Percentiles rank a stretch among this genome's conserved stretches.
phyloP scores from a whole-genome alignment of 2,797 vertebrate genomes.

The Ciconia nigra region DNA sequence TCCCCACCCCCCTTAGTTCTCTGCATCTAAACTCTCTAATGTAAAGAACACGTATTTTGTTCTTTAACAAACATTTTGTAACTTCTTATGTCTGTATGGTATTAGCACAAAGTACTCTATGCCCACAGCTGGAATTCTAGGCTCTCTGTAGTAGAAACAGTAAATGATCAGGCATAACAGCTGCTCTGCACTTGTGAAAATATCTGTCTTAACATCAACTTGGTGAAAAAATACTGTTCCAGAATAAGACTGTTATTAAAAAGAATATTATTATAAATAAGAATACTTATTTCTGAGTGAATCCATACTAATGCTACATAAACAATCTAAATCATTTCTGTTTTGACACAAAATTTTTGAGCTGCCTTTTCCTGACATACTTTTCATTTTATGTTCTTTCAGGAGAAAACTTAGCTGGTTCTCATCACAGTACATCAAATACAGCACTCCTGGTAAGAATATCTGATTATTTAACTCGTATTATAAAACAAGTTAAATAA shows the following conservation, averaged over 20 bases:
- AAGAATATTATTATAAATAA: background rate
- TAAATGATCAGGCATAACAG: background rate
- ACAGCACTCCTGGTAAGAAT: conserved; percentile 11
- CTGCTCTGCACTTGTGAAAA: background rate
- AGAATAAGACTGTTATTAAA: background rate
- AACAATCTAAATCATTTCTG: background rate
- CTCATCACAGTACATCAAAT: background rate
- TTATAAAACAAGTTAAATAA: background rate
- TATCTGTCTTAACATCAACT: background rate
- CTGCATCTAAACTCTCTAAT: background rate
- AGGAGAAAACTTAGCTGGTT: background rate
- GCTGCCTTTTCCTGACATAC: background rate
- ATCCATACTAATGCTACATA: background rate
- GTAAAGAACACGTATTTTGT: background rate
- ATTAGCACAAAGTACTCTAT: background rate
- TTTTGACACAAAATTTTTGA: background rate
- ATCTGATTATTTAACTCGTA: background rate
- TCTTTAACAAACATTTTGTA: background rate
- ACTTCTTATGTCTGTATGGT: background rate
- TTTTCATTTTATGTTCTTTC: conserved; percentile 14
- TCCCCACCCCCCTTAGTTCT: rapidly evolving
- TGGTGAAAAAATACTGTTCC: background rate
- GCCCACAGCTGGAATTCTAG: background rate
- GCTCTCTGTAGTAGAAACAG: background rate
- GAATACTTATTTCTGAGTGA: background rate